These are phyloP conservation scores for Adoxophyes honmai DNA, from an alignment of 1,140 invertebrate genomes.

Conservation along the genomic window DNA sequence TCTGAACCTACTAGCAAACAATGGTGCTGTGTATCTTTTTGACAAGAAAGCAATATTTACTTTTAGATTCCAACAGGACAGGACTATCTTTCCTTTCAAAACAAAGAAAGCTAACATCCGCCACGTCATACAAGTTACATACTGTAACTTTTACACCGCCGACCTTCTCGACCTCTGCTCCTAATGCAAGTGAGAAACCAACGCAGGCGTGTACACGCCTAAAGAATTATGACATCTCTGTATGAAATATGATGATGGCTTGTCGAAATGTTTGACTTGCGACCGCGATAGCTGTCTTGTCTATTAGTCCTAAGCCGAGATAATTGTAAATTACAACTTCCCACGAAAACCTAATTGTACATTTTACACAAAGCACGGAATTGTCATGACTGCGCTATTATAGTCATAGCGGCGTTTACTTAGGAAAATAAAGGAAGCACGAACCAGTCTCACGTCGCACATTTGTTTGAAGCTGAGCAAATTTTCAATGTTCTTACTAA, in stretches of 20 bases:
- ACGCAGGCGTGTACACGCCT: neutral
- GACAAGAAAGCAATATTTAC: too few species aligned
- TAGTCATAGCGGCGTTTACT: constrained; percentile 12
- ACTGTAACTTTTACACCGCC: neutral
- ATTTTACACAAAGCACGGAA: constrained; percentile 25
- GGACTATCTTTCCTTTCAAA: too few species aligned
- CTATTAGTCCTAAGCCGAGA: neutral
- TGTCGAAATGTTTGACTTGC: constrained; percentile 7
- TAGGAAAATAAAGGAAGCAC: constrained; percentile 46
- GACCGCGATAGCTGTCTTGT: neutral
- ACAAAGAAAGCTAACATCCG: too few species aligned
- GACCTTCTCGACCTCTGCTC: neutral
- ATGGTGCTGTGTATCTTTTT: too few species aligned
- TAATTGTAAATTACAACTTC: neutral
- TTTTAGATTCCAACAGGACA: too few species aligned
- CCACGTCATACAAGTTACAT: too few species aligned
- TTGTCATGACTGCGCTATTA: constrained; percentile 20
- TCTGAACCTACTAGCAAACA: too few species aligned
- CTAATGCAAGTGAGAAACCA: neutral
- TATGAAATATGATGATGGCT: constrained; percentile 1
- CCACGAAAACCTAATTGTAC: constrained; percentile 33
- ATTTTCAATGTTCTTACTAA: constrained; percentile 31
- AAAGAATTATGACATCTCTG: constrained; percentile 3
- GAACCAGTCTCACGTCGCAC: constrained; percentile 43
- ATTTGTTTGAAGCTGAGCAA: constrained; percentile 37